Evolutionary conservation across 2,113 vertebrate species (phyloP).

Genomic region (Tilapia sparmanii): DNA sequence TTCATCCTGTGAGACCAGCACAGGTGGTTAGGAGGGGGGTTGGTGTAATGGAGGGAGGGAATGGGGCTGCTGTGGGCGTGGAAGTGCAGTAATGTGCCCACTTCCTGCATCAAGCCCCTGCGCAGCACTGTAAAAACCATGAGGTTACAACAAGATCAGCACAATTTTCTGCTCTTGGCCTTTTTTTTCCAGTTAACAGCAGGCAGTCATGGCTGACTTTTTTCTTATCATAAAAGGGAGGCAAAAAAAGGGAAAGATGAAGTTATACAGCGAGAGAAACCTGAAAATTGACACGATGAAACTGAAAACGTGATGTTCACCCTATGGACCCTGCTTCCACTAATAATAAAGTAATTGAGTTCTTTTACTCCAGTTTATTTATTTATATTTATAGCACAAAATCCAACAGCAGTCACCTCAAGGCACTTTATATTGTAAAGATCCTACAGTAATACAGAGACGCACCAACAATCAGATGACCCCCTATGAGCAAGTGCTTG

Average conservation of each 20-base stretch:
- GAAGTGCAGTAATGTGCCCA: slow-evolving; percentile 71
- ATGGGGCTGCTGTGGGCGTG: slow-evolving; percentile 64
- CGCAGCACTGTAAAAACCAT: slow-evolving; percentile 49
- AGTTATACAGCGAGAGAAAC: neutral
- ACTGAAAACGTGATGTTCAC: neutral
- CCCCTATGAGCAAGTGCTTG: neutral
- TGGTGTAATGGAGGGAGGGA: slow-evolving; percentile 21
- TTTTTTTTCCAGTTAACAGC: slow-evolving; percentile 34
- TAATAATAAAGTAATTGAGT: neutral
- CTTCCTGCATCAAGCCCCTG: slow-evolving; percentile 74
- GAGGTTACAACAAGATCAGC: slow-evolving; percentile 57
- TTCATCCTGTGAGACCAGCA: slow-evolving; percentile 82
- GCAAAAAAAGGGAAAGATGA: neutral
- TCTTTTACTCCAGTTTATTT: neutral
- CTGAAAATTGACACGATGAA: neutral
- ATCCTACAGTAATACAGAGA: neutral
- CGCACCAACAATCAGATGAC: neutral
- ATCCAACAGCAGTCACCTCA: neutral
- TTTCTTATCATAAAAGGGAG: neutral
- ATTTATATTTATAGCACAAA: neutral
- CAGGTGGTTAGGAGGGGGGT: slow-evolving; percentile 76
- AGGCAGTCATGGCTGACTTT: slow-evolving; percentile 30
- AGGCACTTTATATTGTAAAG: neutral
- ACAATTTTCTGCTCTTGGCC: slow-evolving; percentile 35
- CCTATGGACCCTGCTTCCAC: neutral